phyloP scores from a whole-genome alignment of 2,113 vertebrate genomes.

The Rhagologus leucostigma region DNA sequence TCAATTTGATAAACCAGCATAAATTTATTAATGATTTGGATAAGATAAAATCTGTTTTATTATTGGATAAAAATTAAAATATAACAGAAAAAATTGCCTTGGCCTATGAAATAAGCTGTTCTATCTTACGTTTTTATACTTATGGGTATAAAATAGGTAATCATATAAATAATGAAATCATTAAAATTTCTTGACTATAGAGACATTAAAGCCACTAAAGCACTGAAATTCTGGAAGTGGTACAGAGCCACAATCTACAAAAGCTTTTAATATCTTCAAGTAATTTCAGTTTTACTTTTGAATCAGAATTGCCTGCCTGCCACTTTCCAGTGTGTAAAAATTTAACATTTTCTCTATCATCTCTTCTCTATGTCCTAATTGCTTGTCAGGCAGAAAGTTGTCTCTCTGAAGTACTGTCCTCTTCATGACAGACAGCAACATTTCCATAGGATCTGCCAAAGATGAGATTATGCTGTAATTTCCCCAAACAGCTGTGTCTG shows the following conservation, averaged over 20 bases:
- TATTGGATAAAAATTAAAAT: background rate
- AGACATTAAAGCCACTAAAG: background rate
- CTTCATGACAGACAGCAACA: background rate
- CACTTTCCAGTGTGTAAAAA: background rate
- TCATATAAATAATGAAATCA: background rate
- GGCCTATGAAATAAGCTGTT: background rate
- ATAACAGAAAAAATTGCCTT: background rate
- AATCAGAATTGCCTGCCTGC: background rate
- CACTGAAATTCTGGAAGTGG: background rate
- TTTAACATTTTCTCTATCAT: background rate
- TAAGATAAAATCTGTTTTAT: background rate
- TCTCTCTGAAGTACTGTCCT: background rate
- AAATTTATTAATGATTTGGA: background rate
- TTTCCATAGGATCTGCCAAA: constrained; percentile 23
- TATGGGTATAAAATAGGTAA: background rate
- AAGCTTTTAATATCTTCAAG: background rate
- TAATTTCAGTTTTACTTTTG: background rate
- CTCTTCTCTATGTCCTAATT: background rate
- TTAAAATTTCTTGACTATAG: background rate
- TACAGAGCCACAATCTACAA: background rate
- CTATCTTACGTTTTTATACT: background rate
- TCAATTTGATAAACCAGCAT: background rate
- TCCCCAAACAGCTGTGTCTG: constrained; percentile 32
- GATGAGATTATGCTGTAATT: constrained; percentile 33
- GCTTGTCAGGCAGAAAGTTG: background rate